Conservation (phyloP, 2,113 vertebrate genomes). For the Lophius piscatorius region DNA sequence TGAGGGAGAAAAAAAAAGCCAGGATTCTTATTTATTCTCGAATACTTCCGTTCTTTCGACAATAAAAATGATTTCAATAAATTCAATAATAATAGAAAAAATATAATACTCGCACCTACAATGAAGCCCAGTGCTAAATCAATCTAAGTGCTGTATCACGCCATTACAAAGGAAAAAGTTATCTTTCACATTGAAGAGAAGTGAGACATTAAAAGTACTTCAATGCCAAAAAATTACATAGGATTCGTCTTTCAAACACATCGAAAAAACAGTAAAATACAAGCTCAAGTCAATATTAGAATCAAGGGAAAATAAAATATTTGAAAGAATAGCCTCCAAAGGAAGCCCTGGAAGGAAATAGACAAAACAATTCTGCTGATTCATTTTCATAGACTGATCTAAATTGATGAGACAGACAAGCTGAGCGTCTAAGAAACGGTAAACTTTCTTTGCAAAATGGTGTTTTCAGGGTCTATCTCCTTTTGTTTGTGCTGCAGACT, state of each 20-base stretch:
- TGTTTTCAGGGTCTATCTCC: no score
- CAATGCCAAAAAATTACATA: no score
- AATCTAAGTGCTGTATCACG: neutral
- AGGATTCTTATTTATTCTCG: conserved; percentile 38
- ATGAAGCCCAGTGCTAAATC: conserved; percentile 15
- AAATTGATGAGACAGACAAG: no score
- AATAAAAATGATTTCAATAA: no score
- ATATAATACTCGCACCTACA: neutral
- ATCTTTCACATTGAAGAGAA: no score
- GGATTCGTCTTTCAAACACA: no score
- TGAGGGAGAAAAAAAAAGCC: conserved; percentile 33
- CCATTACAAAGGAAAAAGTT: neutral
- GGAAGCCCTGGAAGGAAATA: neutral
- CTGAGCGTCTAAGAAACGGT: no score
- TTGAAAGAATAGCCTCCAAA: neutral
- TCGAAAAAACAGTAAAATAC: neutral
- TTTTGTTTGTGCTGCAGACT: no score
- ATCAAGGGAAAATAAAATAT: neutral
- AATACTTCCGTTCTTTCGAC: conserved; percentile 21
- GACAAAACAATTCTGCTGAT: neutral
- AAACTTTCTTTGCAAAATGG: no score
- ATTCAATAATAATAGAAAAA: no score
- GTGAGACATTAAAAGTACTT: neutral
- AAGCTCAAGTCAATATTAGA: neutral
- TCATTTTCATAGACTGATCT: no score